These are phyloP conservation scores for Prionailurus viverrinus DNA, from an alignment of 2,113 vertebrate genomes.

Conservation along the genomic window DNA sequence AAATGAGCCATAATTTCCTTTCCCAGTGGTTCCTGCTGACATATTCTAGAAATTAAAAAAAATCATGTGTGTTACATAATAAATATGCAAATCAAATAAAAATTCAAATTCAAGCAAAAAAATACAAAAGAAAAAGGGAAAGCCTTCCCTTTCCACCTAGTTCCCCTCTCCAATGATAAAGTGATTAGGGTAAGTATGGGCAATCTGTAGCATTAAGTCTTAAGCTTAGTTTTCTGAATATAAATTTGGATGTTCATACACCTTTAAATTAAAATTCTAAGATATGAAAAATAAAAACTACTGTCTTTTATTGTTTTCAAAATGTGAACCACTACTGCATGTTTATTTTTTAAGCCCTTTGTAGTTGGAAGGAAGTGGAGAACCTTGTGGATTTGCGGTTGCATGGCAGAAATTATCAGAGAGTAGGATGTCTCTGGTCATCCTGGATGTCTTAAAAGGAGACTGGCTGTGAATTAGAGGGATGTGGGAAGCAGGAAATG, in stretches of 20 bases:
- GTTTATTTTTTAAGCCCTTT: constrained; percentile 50
- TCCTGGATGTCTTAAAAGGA: constrained; percentile 60
- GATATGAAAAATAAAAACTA: neutral
- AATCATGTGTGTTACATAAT: neutral
- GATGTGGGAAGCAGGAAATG: constrained; percentile 65
- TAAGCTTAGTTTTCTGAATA: neutral
- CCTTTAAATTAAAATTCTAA: constrained; percentile 67
- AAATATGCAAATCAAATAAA: neutral
- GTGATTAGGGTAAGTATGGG: neutral
- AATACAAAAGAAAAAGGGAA: neutral
- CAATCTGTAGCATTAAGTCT: neutral
- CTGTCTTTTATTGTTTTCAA: constrained; percentile 50
- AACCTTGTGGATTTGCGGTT: constrained; percentile 20
- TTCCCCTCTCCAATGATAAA: neutral
- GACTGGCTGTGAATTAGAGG: constrained; percentile 45
- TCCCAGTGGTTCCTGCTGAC: neutral
- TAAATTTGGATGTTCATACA: constrained; percentile 7
- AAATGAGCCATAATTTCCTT: neutral
- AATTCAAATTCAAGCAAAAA: constrained; percentile 12
- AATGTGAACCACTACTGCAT: constrained; percentile 29
- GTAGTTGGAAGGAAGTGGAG: constrained; percentile 6
- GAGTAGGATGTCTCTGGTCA: constrained; percentile 43
- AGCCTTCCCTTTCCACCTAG: neutral
- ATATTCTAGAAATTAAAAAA: constrained; percentile 44
- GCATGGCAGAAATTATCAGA: constrained; percentile 10